Conservation (phyloP, 2,113 vertebrate genomes). For the Lanius ludovicianus region DNA sequence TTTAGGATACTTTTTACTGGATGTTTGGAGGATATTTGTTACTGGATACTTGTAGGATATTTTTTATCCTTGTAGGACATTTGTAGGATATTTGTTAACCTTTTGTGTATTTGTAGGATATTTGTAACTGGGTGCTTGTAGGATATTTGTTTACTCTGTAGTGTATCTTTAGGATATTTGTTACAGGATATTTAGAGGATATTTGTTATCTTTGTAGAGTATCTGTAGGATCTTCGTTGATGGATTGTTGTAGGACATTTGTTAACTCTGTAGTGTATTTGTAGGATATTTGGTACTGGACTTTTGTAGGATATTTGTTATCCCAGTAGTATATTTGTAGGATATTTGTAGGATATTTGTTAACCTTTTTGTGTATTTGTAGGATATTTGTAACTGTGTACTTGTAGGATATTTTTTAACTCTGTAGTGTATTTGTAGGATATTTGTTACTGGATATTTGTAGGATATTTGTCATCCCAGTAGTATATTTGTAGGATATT, state of each 20-base stretch:
- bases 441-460: background rate
- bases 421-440: background rate
- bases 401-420: background rate
- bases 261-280: background rate
- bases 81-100: background rate
- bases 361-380: background rate
- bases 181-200: background rate
- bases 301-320: background rate
- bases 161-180: background rate
- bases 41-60: too few relatives aligned
- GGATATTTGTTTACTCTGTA: too few relatives aligned
- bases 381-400: too few relatives aligned
- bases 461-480: background rate
- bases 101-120: background rate
- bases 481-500: background rate
- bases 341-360: background rate
- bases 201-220: fast-evolving
- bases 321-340: too few relatives aligned
- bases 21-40: background rate
- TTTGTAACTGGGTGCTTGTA: background rate
- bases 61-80: too few relatives aligned
- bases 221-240: background rate
- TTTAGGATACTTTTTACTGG: background rate
- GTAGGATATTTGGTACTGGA: background rate
- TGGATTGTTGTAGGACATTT: background rate